Conservation (phyloP, 2,113 vertebrate species). For the Sigmodon hispidus region DNA sequence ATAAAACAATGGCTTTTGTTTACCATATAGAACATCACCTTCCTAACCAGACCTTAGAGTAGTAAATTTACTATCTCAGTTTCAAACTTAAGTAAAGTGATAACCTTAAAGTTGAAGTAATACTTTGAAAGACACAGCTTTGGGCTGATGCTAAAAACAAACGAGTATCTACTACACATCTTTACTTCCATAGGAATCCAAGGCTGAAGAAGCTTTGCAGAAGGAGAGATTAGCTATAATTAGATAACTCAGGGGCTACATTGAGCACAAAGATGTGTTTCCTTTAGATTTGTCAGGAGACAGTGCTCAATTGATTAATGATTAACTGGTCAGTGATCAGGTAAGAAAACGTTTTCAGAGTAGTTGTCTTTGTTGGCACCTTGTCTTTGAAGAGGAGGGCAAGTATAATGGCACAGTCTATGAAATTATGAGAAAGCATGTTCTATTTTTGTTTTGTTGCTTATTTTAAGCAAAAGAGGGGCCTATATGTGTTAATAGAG, state of each 20-base stretch:
- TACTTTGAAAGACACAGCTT: not conserved
- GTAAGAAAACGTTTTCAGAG: not conserved
- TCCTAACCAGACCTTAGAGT: not conserved
- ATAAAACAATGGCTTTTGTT: no score
- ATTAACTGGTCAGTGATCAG: not conserved
- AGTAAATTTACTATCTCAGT: not conserved
- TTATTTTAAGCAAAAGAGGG: not conserved
- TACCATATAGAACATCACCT: not conserved
- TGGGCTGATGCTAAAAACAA: not conserved
- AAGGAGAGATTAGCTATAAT: not conserved
- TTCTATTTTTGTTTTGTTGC: not conserved
- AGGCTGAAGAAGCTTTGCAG: slow-evolving; percentile 7
- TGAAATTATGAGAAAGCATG: not conserved
- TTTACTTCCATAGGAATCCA: not conserved
- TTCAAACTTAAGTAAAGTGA: slow-evolving; percentile 46
- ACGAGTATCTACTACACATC: not conserved
- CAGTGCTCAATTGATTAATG: not conserved
- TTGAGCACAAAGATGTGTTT: not conserved
- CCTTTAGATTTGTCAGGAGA: not conserved
- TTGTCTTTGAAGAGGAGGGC: not conserved
- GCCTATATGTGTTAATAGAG: not conserved
- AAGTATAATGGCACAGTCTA: not conserved
- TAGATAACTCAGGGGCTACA: slow-evolving; percentile 26
- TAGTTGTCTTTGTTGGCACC: not conserved
- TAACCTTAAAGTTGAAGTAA: not conserved